A percentile compares a stretch with the other conserved stretches of the same genome.
phyloP scores from a whole-genome alignment of 2,113 vertebrate species.

The Brachypodius melanocephalos region DNA sequence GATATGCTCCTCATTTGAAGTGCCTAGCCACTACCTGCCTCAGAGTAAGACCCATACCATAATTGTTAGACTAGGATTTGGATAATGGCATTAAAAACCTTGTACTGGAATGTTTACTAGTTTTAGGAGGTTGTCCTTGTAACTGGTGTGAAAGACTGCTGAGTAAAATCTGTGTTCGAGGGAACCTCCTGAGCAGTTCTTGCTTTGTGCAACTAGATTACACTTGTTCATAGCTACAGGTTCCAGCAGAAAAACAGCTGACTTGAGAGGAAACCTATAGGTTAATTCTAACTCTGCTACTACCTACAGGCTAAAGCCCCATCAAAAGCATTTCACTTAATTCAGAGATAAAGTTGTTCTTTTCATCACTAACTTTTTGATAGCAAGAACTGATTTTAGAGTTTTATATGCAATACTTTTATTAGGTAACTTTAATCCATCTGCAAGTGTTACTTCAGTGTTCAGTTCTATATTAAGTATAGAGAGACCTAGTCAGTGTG shows the following conservation, averaged over 20 bases:
- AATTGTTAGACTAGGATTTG: neutral
- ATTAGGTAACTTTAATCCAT: neutral
- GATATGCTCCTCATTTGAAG: neutral
- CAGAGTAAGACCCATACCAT: neutral
- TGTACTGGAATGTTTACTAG: neutral
- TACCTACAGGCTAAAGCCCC: neutral
- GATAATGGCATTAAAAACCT: neutral
- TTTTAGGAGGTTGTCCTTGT: neutral
- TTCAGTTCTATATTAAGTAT: neutral
- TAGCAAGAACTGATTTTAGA: neutral
- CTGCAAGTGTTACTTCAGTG: neutral
- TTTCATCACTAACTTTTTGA: neutral
- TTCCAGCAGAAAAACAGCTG: neutral
- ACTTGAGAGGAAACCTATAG: neutral
- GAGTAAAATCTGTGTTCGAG: neutral
- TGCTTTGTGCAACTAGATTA: neutral
- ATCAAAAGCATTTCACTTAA: neutral
- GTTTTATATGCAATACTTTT: neutral
- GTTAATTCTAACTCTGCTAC: neutral
- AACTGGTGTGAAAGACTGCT: neutral
- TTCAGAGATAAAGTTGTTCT: neutral
- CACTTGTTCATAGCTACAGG: neutral
- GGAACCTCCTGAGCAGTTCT: neutral
- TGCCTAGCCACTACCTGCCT: neutral
- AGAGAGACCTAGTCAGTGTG: neutral